A percentile compares a stretch with the other conserved stretches of the same genome.
phyloP scores from a whole-genome alignment of 92 coral and sea anemone species.

The Epizoanthus ramosus region DNA sequence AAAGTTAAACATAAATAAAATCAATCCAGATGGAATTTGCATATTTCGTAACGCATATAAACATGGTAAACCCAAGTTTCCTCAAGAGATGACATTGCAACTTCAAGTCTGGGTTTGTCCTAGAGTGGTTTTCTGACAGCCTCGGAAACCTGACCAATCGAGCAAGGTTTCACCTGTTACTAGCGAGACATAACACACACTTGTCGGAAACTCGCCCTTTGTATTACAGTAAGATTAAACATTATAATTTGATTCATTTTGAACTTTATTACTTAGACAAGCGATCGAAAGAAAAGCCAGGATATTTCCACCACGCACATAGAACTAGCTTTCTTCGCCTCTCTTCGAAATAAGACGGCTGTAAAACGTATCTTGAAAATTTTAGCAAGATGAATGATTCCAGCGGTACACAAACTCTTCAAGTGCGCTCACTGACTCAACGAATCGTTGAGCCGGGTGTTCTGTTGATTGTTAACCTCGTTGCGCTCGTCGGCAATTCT shows the following conservation, averaged over 20 bases:
- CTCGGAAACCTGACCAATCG: neutral
- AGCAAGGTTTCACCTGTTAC: neutral
- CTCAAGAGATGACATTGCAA: neutral
- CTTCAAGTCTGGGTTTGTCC: neutral
- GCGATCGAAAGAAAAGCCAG: neutral
- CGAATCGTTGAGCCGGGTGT: constrained; percentile 23
- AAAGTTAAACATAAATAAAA: neutral
- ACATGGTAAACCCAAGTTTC: neutral
- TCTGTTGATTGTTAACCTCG: neutral
- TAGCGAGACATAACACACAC: neutral
- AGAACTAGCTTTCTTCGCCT: neutral
- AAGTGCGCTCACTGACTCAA: constrained; percentile 18
- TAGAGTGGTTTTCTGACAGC: neutral
- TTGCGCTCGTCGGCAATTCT: constrained; percentile 11
- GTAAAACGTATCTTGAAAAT: neutral
- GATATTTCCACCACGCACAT: neutral
- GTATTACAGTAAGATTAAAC: neutral
- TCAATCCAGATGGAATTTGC: neutral
- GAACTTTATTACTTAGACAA: neutral
- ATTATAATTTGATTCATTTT: neutral
- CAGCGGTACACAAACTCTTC: neutral
- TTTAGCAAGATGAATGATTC: constrained; percentile 4
- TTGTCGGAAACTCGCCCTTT: constrained; percentile 20
- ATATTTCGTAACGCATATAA: neutral
- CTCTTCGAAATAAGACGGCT: neutral